Percentiles rank a stretch among this genome's conserved stretches.
Evolutionary conservation across 2,888 invertebrate genomes (phyloP).

Genomic region (Tuta absoluta): DNA sequence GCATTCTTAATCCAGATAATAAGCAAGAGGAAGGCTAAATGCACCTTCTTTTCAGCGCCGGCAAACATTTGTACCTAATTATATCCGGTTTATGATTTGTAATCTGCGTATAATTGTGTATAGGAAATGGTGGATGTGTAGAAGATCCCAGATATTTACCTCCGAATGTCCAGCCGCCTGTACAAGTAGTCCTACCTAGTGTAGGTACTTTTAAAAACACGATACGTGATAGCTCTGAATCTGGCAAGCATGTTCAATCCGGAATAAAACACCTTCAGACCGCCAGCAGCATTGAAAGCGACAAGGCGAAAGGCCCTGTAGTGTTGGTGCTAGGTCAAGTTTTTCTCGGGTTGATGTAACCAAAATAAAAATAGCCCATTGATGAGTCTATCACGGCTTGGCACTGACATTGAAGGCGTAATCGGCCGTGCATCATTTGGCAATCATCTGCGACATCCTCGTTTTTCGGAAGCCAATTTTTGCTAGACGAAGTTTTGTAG

Average conservation of each 20-base stretch:
- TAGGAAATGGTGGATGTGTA: not conserved
- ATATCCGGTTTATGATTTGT: too few relatives aligned
- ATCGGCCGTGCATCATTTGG: constrained; percentile 57
- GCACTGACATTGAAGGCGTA: constrained; percentile 72
- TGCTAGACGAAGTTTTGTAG: constrained; percentile 18
- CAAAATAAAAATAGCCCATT: constrained; percentile 68
- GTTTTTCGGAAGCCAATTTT: constrained; percentile 28
- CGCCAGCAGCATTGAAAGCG: constrained; percentile 16
- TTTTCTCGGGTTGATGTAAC: constrained; percentile 66
- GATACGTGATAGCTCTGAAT: too few relatives aligned
- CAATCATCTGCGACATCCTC: constrained; percentile 44
- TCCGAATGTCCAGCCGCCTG: not conserved
- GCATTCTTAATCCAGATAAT: not conserved
- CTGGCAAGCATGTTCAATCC: not conserved
- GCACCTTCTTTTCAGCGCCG: not conserved
- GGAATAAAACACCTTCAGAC: constrained; percentile 17
- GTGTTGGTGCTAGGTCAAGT: constrained; percentile 56
- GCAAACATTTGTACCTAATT: not conserved
- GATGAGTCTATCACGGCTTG: constrained; percentile 69
- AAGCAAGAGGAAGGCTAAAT: not conserved
- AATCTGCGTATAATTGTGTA: not conserved
- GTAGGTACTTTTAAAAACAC: not conserved
- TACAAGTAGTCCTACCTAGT: not conserved
- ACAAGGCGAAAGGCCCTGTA: not conserved
- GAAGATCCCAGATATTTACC: not conserved